Evolutionary conservation across 37 sponge, comb jelly and placozoan species (phyloP).

Genomic region (Ephydatia muelleri): DNA sequence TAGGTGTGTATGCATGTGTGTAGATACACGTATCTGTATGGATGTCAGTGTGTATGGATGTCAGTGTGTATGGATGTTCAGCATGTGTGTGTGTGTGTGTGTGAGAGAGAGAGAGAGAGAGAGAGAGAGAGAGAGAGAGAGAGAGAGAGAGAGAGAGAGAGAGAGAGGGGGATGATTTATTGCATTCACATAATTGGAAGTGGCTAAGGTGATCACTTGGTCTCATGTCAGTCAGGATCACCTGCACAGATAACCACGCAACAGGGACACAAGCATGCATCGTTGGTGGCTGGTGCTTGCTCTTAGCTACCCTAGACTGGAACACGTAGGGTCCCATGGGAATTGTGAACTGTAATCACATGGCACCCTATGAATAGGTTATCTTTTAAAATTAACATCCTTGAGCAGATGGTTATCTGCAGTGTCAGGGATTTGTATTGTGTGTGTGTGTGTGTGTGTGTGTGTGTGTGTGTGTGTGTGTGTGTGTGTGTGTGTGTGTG

Average conservation of each 20-base stretch:
- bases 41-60: too few relatives aligned
- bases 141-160: neutral
- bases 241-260: too few relatives aligned
- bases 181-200: neutral
- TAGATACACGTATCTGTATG: too few relatives aligned
- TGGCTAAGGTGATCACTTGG: too few relatives aligned
- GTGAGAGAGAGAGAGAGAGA: neutral
- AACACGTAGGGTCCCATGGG: too few relatives aligned
- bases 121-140: neutral
- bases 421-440: neutral
- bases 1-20: too few relatives aligned
- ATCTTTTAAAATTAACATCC: neutral
- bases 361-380: neutral
- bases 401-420: neutral
- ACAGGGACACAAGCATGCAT: neutral
- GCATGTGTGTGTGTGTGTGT: too few relatives aligned
- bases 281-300: neutral
- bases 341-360: too few relatives aligned
- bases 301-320: neutral
- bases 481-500: constrained; percentile 22
- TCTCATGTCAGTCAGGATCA: too few relatives aligned
- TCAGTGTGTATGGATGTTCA: too few relatives aligned
- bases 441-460: constrained; percentile 35
- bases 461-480: constrained; percentile 32
- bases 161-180: neutral